Base-by-base conservation (phyloP, 2,797 vertebrate genomes). In the Artibeus jamaicensis region DNA sequence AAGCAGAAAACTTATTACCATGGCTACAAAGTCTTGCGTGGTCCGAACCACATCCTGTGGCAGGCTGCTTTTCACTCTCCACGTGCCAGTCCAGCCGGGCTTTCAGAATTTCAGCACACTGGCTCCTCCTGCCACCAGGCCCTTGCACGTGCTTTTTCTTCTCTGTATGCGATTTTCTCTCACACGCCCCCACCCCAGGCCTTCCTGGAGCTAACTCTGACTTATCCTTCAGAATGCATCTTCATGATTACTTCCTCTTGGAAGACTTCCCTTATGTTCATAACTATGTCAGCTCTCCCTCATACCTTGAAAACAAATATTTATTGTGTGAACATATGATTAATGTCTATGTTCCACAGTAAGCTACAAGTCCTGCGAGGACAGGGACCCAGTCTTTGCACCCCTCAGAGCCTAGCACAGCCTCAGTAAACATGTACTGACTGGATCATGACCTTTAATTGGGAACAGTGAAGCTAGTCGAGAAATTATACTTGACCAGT, bases 281-380 rank as follows among this genome's bases (percentile, higher is more conserved):
- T 89, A 86, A 90, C 44, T 48, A 68, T 50, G 73, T 76, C 34
- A 57, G 46, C 91, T 93, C 18, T 93, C 50, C 88, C 95, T 93
- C 59, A 48, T 39, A 90, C 65, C 70, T 81, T 94, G 37, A 96
- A 96, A 97, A 92, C 50, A 96, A 73, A 82, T 85, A 86, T 87
- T 81, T 94, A 76, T 91, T 55, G n/a, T 96, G 37, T 91, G 53
- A 86, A 59, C 32, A 53, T 71, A 76, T 73, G 73, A 65, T 93
- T 92, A 48, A 89, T 81, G 57, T 90, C 87, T 97, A 77, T 85
- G 48, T 86, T 62, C 62, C 37, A 62, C 22, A 50, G 18, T 73
- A 78, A 24, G 8, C 48, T 65, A 74, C 79, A 86, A 68, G 42
- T 39, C 96, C 34, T 79, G 0, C 39, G 24, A 96, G 53, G 79